These are phyloP conservation scores for Phylloscopus collybita DNA, from an alignment of 2,797 vertebrate genomes.

Conservation along the genomic window DNA sequence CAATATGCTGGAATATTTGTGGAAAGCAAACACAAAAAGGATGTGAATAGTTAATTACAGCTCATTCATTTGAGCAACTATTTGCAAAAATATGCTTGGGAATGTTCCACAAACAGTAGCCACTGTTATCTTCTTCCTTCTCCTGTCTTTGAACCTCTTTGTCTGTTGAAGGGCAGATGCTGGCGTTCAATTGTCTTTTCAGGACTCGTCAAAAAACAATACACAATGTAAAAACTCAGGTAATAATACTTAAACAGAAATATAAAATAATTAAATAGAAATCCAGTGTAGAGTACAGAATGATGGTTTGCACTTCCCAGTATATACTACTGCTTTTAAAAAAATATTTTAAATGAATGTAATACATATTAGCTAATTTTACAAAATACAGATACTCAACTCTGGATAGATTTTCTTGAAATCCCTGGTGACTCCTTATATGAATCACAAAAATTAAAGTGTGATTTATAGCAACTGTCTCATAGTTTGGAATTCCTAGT, in stretches of 20 bases:
- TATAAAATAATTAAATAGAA: background rate
- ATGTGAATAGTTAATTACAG: conserved; percentile 70
- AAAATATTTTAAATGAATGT: background rate
- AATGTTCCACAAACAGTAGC: background rate
- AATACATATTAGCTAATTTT: background rate
- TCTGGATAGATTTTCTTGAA: background rate
- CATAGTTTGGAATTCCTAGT: conserved; percentile 8
- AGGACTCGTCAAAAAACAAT: background rate
- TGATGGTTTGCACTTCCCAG: background rate
- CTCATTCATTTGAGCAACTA: conserved; percentile 50
- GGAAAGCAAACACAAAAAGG: conserved; percentile 52
- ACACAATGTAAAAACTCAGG: background rate
- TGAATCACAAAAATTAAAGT: background rate
- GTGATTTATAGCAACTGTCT: background rate
- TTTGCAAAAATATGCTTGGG: conserved; percentile 45
- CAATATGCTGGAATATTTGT: conserved; percentile 51
- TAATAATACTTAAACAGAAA: background rate
- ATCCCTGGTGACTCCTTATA: background rate
- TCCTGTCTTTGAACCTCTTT: background rate
- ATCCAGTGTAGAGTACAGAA: background rate
- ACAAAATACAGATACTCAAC: background rate
- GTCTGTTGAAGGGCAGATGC: conserved; percentile 6
- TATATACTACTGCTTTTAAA: background rate
- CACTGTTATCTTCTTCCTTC: background rate
- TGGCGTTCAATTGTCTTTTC: background rate